phyloP scores from a whole-genome alignment of 2,797 vertebrate species.

The Ataeniobius toweri region DNA sequence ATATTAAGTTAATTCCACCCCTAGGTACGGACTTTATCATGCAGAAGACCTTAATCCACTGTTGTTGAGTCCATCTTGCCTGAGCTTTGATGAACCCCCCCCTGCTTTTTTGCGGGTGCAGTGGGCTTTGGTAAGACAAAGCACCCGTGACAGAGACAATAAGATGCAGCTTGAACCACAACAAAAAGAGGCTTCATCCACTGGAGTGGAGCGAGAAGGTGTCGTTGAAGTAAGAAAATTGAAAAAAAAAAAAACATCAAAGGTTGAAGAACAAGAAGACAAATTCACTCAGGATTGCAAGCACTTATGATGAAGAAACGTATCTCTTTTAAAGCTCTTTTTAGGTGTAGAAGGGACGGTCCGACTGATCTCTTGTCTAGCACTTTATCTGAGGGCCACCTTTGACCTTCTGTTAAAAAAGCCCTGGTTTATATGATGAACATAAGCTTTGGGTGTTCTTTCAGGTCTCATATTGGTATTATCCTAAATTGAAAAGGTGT shows the following conservation, averaged over 20 bases:
- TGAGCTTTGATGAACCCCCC: conserved; percentile 94
- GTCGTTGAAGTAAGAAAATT: conserved; percentile 71
- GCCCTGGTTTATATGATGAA: conserved; percentile 87
- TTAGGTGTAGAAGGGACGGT: conserved; percentile 84
- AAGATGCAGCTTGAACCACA: conserved; percentile 92
- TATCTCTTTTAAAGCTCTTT: conserved; percentile 75
- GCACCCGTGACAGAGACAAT: conserved; percentile 98
- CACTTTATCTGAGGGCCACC: conserved; percentile 97
- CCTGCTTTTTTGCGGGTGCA: conserved; percentile 88
- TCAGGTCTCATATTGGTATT: conserved; percentile 90
- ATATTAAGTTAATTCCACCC: conserved; percentile 99
- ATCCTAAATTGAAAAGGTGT: conserved; percentile 92
- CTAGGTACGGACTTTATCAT: conserved; percentile 99
- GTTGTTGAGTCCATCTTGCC: conserved; percentile 95
- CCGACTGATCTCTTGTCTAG: conserved; percentile 95
- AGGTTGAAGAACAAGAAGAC: conserved; percentile 61
- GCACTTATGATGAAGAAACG: conserved; percentile 82
- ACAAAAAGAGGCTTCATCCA: conserved; percentile 86
- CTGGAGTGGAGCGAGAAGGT: conserved; percentile 82
- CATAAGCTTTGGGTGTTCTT: conserved; percentile 92
- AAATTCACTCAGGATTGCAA: conserved; percentile 60
- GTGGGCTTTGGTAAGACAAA: conserved; percentile 96
- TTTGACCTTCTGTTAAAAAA: conserved; percentile 91
- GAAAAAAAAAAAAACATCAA: conserved; percentile 67
- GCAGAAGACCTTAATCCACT: conserved; percentile 99